Conservation (phyloP, 2,113 vertebrate species). For the Oreocharis arfaki region DNA sequence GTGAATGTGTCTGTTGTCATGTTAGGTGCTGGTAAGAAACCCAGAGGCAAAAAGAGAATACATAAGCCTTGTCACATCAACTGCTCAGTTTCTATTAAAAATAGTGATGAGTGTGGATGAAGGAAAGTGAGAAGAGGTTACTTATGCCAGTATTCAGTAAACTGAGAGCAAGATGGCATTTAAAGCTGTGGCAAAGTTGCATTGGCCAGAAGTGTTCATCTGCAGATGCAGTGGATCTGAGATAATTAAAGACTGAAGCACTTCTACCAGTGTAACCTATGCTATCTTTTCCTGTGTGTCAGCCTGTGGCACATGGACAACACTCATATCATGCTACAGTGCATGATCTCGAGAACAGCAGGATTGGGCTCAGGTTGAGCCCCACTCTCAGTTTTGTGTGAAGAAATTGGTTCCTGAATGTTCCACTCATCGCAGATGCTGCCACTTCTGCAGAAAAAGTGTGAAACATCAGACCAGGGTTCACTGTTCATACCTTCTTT, state of each 20-base stretch:
- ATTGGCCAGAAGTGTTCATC: background rate
- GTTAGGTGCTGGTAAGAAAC: background rate
- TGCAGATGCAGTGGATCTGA: background rate
- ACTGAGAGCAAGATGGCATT: background rate
- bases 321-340: rapidly evolving
- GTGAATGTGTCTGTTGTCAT: background rate
- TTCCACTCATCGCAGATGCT: background rate
- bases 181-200: background rate
- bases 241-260: background rate
- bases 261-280: background rate
- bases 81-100: background rate
- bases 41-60: background rate
- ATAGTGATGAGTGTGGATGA: background rate
- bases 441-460: background rate
- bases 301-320: background rate
- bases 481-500: background rate
- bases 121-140: background rate
- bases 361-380: background rate
- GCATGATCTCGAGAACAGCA: rapidly evolving
- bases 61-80: background rate
- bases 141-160: background rate
- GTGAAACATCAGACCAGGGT: background rate
- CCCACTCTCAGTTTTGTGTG: rapidly evolving
- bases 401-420: background rate
- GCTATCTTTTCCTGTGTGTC: background rate